Conservation (phyloP, 2,888 invertebrate genomes). For the Apodemia mormo region DNA sequence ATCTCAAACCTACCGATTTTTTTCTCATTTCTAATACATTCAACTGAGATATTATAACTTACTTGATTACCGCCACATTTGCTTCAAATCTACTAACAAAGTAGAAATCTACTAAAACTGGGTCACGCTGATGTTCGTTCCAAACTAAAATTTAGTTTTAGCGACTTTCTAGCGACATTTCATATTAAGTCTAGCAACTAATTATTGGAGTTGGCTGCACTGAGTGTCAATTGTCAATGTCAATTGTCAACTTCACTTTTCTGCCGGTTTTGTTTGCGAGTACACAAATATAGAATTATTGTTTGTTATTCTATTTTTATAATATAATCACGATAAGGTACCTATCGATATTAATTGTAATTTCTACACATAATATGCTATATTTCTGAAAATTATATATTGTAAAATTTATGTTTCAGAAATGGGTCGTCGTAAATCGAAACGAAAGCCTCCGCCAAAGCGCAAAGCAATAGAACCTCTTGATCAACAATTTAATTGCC, state of each 20-base stretch:
- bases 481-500: conserved; percentile 98
- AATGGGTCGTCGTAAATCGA: conserved; percentile 98
- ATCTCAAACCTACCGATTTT: no score
- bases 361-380: neutral
- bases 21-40: no score
- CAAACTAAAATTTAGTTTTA: no score
- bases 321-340: neutral
- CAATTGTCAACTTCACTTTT: neutral
- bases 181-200: no score
- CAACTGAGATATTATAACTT: no score
- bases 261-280: no score
- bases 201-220: no score
- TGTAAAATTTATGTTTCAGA: conserved; percentile 40
- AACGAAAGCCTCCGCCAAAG: conserved; percentile 98
- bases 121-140: no score
- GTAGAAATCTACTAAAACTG: no score
- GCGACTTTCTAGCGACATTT: no score
- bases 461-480: conserved; percentile 95
- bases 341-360: neutral
- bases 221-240: neutral
- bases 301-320: neutral
- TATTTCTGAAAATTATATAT: neutral
- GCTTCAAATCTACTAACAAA: no score
- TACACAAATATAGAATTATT: neutral
- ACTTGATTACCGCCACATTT: no score